phyloP scores from a whole-genome alignment of 1,140 invertebrate species.

The Ephestia elutella region DNA sequence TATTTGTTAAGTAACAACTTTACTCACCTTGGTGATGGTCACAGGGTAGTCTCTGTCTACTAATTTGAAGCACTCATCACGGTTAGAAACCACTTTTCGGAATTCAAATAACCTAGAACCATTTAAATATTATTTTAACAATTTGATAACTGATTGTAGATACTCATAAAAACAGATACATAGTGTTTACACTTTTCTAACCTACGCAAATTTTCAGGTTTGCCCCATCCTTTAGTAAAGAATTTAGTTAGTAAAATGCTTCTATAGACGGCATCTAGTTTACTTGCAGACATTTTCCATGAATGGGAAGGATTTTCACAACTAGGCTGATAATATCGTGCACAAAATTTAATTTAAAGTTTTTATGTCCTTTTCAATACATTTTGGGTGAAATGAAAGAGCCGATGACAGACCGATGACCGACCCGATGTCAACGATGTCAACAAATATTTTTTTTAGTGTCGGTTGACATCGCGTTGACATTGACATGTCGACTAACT shows the following conservation, averaged over 20 bases:
- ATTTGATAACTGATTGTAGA: not conserved
- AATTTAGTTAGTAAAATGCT: slow-evolving; percentile 93
- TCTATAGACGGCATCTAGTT: slow-evolving; percentile 91
- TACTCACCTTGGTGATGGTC: slow-evolving; percentile 88
- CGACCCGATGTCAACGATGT: too few species aligned
- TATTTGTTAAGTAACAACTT: not conserved
- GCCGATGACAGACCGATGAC: not conserved
- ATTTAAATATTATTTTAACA: slow-evolving; percentile 4
- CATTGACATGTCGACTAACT: slow-evolving; percentile 13
- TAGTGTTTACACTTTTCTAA: slow-evolving; percentile 53
- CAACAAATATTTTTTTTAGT: slow-evolving; percentile 31
- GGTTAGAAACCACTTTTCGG: slow-evolving; percentile 88
- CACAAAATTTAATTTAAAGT: slow-evolving; percentile 18
- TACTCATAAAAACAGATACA: not conserved
- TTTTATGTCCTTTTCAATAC: slow-evolving; percentile 30
- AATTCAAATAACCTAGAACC: slow-evolving; percentile 89
- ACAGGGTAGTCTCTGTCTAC: slow-evolving; percentile 89
- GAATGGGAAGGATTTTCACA: slow-evolving; percentile 25
- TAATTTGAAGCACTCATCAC: slow-evolving; percentile 87
- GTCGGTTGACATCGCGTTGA: slow-evolving; percentile 38
- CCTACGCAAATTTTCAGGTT: slow-evolving; percentile 92
- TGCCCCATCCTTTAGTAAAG: slow-evolving; percentile 97
- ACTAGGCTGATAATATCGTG: slow-evolving; percentile 13
- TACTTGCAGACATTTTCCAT: slow-evolving; percentile 81
- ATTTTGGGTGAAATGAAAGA: slow-evolving; percentile 28